Base-by-base conservation (phyloP, 2,888 invertebrate species). In the Drosophila lacicola region DNA sequence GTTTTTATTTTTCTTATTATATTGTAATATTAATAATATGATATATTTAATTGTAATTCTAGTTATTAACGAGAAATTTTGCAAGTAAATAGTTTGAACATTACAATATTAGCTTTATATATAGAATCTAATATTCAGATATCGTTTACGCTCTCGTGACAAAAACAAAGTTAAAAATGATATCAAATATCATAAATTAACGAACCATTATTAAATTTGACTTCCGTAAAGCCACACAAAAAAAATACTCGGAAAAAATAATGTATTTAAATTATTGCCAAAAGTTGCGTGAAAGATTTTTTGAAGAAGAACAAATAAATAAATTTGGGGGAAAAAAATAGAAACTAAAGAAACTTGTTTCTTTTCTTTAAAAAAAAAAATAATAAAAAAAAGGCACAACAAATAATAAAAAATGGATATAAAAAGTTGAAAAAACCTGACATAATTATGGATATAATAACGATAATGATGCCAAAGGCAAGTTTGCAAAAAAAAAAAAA, bases 361-460 rank as follows among this genome's bases (percentile, higher is more conserved):
- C 4, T 41, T 41, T 34, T 10, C 17, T 13, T 42, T 3, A 17
- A 25, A 29, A 25, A 25, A 25, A 5, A 21, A 21, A 4, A 51
- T 14, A 13, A 41, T 13, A 10, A 36, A 44, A 14, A 29, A 45
- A 6, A 21, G 14, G 10, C 29, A 47, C 25, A 33, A 55, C n/a
- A 65, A 50, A 66, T 37, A 37, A 50, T 19, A 33, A 21, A 14
- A 33, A 33, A 41, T 10, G 25, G 17, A 14, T 14, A 33, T 46
- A 14, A 19, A 13, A 44, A 25, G 25, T 17, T 49, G 51, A 36
- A 34, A 37, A 56, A 36, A 54, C 34, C 64, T 58, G 78, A 56
- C 53, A 69, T 76, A 73, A 78, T 78, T 72, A 68, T 54, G 44
- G 45, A 41, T 50, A 54, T 60, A 74, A 76, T 65, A 17, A 60